Evolutionary conservation across 1,140 invertebrate genomes (phyloP).

Genomic region (Thaumatotibia leucotreta): DNA sequence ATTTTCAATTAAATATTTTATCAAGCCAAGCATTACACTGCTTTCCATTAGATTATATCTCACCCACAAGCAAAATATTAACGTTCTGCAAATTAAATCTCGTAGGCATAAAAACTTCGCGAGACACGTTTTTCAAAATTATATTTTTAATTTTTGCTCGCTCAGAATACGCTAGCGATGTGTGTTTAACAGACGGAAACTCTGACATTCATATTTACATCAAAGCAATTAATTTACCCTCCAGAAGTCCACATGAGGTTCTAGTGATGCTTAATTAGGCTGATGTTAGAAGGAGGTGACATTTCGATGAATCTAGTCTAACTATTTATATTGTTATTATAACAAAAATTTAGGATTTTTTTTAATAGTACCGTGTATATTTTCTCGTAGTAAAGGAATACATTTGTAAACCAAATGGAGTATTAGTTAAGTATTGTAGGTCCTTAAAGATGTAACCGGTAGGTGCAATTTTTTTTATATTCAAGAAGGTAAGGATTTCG

Average conservation of each 20-base stretch:
- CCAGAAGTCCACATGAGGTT: not conserved
- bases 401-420: too few species aligned
- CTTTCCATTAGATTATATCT: too few species aligned
- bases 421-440: too few species aligned
- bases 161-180: not conserved
- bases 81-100: not conserved
- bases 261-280: not conserved
- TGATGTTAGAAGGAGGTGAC: not conserved
- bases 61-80: not conserved
- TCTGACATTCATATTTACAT: not conserved
- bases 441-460: too few species aligned
- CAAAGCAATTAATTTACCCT: not conserved
- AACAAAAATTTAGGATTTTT: too few species aligned
- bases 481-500: not conserved
- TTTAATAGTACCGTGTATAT: too few species aligned
- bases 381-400: too few species aligned
- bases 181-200: not conserved
- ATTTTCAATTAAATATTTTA: too few species aligned
- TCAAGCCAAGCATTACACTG: too few species aligned
- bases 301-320: too few species aligned
- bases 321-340: too few species aligned
- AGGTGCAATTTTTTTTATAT: too few species aligned
- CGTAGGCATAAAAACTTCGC: not conserved
- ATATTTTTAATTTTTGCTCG: not conserved
- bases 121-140: not conserved